Evolutionary conservation across 2,797 vertebrate species (phyloP), one percentile per base, ranked within the genome.

Genomic region (Pachyuromys duprasi): DNA sequence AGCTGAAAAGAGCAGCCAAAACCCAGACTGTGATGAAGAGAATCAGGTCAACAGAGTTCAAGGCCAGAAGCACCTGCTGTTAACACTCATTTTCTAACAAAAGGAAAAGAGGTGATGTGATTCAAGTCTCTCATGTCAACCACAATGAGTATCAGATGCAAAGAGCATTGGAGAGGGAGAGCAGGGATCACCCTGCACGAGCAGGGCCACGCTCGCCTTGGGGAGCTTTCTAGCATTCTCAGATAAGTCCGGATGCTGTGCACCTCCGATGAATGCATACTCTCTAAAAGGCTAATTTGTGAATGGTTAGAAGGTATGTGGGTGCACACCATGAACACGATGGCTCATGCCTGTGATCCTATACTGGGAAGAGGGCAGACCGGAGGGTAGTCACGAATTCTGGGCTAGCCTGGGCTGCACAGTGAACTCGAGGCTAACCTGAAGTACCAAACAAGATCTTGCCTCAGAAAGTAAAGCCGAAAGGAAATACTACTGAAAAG

Each of bases 51-150:
- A 36, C 31, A 7, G 42, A 88, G 78, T 89, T 75, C 91, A 91
- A 80, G 86, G 78, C 57, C 86, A 91, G 79, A 65, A 8, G n/a
- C 20, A 31, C 39, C 36, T 0, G 72, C 49, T 24, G 49, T 12
- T 82, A 76, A 62, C 72, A 45, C 42, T 91, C 75, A 45, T 57
- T 70, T 75, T 90, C 89, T 31, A 42, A 65, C 24, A 45, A 60
- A 90, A 90, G 62, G 76, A 67, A 88, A 42, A 9, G 57, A 39
- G 0, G 42, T 78, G 69, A 49, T 2, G 42, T 74, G 91, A 79
- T 15, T 93, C 69, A 26, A 24, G 80, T 75, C 83, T 96, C 86
- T 90, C 53, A 53, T 65, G 33, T 91, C 78, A 91, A 82, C 63
- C 49, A 95, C 36, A 89, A 33, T 89, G 74, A 15, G 88, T 8